Evolutionary conservation across 2,113 vertebrate genomes (phyloP).

Genomic region (Varanus komodoensis): DNA sequence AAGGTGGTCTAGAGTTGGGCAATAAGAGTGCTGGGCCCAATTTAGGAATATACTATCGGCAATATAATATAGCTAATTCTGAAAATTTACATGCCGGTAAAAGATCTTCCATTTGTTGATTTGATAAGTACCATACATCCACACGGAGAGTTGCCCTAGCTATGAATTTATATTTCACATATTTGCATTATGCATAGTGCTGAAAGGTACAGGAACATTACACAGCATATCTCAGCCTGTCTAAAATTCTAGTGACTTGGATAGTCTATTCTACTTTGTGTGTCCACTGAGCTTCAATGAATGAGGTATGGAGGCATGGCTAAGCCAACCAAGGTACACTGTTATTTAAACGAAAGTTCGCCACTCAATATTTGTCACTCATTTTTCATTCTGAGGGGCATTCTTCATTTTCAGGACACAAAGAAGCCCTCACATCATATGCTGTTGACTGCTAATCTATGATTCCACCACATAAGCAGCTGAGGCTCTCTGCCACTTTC

Average conservation of each 20-base stretch:
- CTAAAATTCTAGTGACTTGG: background rate
- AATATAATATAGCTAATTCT: background rate
- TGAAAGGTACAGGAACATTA: background rate
- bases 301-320: background rate
- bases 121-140: background rate
- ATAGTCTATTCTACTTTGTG: background rate
- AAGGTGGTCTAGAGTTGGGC: background rate
- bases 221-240: background rate
- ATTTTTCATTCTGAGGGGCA: background rate
- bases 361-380: background rate
- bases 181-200: background rate
- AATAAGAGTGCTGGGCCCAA: background rate
- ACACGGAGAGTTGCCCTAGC: background rate
- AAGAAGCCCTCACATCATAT: background rate
- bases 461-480: background rate
- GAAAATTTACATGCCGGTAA: background rate
- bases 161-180: background rate
- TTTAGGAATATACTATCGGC: background rate
- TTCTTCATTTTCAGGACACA: background rate
- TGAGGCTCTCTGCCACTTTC: background rate
- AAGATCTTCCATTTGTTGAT: background rate
- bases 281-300: background rate
- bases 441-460: background rate
- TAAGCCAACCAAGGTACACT: background rate
- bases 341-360: background rate